Base-by-base conservation (phyloP, 2,888 invertebrate species). In the Eilema caniola region DNA sequence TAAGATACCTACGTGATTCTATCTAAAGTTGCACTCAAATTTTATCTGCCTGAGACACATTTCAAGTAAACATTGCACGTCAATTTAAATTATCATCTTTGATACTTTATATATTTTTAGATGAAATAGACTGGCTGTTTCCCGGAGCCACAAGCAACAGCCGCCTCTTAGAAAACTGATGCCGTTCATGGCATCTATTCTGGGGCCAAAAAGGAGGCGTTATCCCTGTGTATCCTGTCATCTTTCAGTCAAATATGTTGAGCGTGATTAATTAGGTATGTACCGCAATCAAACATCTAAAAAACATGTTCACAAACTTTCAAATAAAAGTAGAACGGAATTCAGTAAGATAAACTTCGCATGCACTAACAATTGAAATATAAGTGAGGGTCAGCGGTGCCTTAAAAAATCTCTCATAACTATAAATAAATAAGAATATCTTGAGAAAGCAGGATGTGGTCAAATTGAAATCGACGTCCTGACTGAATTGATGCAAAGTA, bases 401-500 rank as follows among this genome's bases (percentile, higher is more conserved):
- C 77, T 81, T 80, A 81, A 78, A 85, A 81, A 79, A 69, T 77
- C 74, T 82, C 82, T 78, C 82, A 78, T 78, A 79, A 77, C 75
- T 83, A 83, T 85, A 85, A 89, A 88, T 89, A 89, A 89, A 24
- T 23, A 57, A 88, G 81, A 89, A 88, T 89, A 90, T 90, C 88
- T 89, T 89, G 89, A 90, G 92, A 94, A 93, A 92, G 89, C 92
- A 93, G 94, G 95, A 95, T 93, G 94, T 88, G 86, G 87, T 91
- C 91, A 92, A 94, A 94, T 94, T 95, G 92, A 92, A 92, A 92
- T 92, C 92, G 93, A 92, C 93, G 90, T 90, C 88, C 89, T 89
- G 88, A 84, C 84, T 92, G 87, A 93, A 92, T 92, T 93, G 90
- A 90, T 89, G 90, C 89, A 90, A 90, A 90, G 88, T 91, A 91